Percentiles rank a stretch among this genome's conserved stretches.
phyloP scores from a whole-genome alignment of 2,797 vertebrate species.

The Melanogrammus aeglefinus region DNA sequence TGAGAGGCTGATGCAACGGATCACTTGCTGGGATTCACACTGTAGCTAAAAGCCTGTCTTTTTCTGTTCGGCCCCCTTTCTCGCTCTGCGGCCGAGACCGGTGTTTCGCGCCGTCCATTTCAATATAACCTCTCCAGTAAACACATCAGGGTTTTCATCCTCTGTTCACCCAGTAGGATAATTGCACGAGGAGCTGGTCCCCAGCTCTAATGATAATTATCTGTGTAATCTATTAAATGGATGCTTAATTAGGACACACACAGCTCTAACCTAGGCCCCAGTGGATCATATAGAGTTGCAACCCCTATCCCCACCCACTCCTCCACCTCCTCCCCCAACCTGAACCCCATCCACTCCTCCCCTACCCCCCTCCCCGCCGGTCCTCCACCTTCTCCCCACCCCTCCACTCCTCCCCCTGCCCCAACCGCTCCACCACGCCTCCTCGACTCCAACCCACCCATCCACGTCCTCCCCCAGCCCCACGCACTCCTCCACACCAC shows the following conservation, averaged over 20 bases:
- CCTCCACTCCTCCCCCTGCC: slow-evolving; percentile 3
- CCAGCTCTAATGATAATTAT: slow-evolving; percentile 33
- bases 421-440: too few species aligned
- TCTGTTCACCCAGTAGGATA: slow-evolving; percentile 54
- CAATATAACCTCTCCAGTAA: slow-evolving; percentile 47
- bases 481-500: neutral
- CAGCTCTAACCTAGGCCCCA: slow-evolving; percentile 29
- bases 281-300: slow-evolving; percentile 22
- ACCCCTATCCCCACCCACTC: slow-evolving; percentile 14
- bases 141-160: slow-evolving; percentile 30
- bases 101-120: slow-evolving; percentile 30
- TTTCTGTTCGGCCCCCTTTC: neutral
- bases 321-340: slow-evolving; percentile 1
- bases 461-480: slow-evolving; percentile 7
- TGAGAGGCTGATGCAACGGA: neutral
- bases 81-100: neutral
- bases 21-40: slow-evolving; percentile 4
- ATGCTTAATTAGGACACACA: slow-evolving; percentile 47
- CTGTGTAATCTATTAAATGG: slow-evolving; percentile 59
- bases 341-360: slow-evolving; percentile 40
- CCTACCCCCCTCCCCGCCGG: too few species aligned
- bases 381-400: too few species aligned
- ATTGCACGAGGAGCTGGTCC: slow-evolving; percentile 47
- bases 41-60: neutral
- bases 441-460: slow-evolving; percentile 13